Evolutionary conservation across 2,888 invertebrate species (phyloP).

Genomic region (Galeruca laticollis): DNA sequence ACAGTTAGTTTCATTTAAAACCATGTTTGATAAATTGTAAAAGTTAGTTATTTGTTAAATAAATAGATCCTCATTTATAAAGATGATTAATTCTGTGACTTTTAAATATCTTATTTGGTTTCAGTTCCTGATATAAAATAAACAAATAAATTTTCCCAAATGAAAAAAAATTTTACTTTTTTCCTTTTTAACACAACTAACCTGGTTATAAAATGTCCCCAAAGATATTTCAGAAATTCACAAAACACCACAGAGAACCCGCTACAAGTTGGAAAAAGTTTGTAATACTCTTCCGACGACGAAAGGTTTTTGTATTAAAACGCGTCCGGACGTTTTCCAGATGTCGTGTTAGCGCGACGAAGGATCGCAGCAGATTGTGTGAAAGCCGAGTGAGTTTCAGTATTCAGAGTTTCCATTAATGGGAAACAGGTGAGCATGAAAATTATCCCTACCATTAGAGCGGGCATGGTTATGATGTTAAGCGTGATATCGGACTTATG

Average conservation of each 20-base stretch:
- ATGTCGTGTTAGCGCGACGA: conserved; percentile 19
- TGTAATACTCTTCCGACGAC: neutral
- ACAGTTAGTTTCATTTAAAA: no score
- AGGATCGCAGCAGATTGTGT: conserved; percentile 27
- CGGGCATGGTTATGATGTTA: neutral
- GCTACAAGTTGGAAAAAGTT: neutral
- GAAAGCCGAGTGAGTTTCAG: conserved; percentile 16
- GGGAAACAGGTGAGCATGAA: conserved; percentile 27
- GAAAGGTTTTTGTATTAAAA: neutral
- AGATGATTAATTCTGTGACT: no score
- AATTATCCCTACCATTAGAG: neutral
- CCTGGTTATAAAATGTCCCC: neutral
- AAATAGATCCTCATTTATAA: no score
- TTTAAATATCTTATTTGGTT: no score
- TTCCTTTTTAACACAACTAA: conserved; percentile 6
- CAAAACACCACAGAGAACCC: neutral
- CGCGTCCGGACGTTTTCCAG: conserved; percentile 11
- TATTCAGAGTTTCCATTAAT: conserved; percentile 23
- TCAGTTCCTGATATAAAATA: no score
- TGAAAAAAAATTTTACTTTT: no score
- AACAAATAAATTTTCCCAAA: no score
- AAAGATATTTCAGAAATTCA: neutral
- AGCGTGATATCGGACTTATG: neutral
- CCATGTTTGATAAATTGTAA: no score
- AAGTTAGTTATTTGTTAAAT: no score